phyloP scores from a whole-genome alignment of 2,113 vertebrate genomes.

The Gymnobelideus leadbeateri region DNA sequence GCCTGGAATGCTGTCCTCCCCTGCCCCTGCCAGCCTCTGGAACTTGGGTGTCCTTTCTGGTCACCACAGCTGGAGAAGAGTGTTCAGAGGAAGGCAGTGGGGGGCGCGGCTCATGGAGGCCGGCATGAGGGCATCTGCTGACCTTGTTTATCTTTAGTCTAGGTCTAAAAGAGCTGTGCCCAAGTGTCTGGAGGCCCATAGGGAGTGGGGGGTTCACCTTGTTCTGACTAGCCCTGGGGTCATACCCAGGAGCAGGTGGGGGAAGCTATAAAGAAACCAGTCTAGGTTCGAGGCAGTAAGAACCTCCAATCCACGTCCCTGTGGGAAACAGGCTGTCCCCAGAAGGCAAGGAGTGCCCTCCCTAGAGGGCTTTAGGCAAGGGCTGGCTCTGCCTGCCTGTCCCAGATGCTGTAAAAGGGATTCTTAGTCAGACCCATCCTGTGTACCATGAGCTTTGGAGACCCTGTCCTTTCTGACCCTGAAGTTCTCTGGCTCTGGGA shows the following conservation, averaged over 20 bases:
- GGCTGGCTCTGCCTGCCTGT: too few species aligned
- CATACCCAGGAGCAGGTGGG: too few species aligned
- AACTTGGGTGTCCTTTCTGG: not conserved
- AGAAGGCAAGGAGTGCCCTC: too few species aligned
- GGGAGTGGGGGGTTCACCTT: not conserved
- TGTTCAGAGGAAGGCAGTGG: not conserved
- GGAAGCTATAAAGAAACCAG: not conserved
- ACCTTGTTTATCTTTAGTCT: too few species aligned
- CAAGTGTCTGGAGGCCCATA: not conserved
- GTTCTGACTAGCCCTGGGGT: too few species aligned
- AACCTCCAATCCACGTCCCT: not conserved
- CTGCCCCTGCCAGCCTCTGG: not conserved
- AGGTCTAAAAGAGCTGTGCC: too few species aligned
- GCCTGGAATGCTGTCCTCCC: not conserved
- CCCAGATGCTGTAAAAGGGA: not conserved
- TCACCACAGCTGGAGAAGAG: not conserved
- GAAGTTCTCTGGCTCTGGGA: constrained; percentile 22
- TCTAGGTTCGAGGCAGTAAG: too few species aligned
- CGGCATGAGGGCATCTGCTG: too few species aligned
- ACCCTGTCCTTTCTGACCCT: constrained; percentile 27
- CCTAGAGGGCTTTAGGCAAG: too few species aligned
- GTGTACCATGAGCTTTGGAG: not conserved
- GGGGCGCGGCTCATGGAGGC: not conserved
- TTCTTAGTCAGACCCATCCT: not conserved
- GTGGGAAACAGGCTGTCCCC: too few species aligned